phyloP scores from a whole-genome alignment of 2,113 vertebrate genomes.

The Accipiter cooperii region DNA sequence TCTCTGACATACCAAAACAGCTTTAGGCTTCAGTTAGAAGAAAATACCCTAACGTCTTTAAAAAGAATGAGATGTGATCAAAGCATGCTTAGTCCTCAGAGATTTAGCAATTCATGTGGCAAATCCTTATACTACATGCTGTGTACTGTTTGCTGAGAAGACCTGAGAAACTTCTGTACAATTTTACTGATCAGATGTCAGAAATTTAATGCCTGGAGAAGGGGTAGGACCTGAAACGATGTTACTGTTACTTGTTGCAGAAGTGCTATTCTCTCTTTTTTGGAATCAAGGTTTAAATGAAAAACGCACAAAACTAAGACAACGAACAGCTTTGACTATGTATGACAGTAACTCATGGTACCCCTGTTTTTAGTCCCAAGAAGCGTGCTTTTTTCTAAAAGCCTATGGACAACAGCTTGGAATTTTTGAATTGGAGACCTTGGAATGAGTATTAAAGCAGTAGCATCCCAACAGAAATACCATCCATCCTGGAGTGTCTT shows the following conservation, averaged over 20 bases:
- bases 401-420: neutral
- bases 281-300: neutral
- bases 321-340: neutral
- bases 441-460: neutral
- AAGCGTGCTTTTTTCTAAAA: neutral
- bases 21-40: neutral
- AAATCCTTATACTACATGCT: neutral
- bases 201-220: neutral
- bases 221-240: neutral
- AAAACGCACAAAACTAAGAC: neutral
- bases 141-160: neutral
- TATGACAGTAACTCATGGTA: neutral
- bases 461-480: neutral
- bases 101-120: constrained; percentile 1
- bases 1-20: neutral
- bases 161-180: neutral
- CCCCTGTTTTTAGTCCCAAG: neutral
- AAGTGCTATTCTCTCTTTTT: neutral
- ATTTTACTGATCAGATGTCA: neutral
- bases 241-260: neutral
- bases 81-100: neutral
- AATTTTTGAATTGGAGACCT: neutral
- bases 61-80: neutral
- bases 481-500: neutral
- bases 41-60: neutral